Base-by-base conservation (phyloP, 2,113 vertebrate genomes). In the Saccopteryx bilineata region DNA sequence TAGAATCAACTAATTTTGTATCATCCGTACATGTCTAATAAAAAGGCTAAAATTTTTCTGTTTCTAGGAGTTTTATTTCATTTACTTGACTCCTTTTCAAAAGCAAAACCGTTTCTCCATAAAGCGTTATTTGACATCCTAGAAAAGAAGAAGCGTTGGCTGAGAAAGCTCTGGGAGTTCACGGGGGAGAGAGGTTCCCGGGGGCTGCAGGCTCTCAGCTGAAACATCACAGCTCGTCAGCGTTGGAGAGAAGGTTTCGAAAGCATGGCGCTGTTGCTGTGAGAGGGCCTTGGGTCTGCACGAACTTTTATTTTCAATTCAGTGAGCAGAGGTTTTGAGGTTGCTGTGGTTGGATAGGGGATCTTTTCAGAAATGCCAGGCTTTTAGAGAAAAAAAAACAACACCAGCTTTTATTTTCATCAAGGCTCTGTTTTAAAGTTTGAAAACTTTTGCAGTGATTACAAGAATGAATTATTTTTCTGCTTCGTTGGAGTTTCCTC, bases 341-440 rank as follows among this genome's bases (percentile, higher is more conserved):
- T 65, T 7, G 23, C 2, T 86, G 71, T 8, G 0, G 10, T 82
- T 82, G 81, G 52, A 93, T 26, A 96, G n/a, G 61, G 61, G 48
- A 95, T 58, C 96, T 92, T 95, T 96, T 93, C 91, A 96, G 85
- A 96, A 96, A 95, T 79, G 39, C 87, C 95, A 96, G 72, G 39
- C 92, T 96, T 91, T 94, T 58, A 52, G 82, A 7, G 0, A 19
- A 58, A 78, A 79, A 15, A 24, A 50, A 63, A 23, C 8, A 39
- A 39, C 39, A 8, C 21, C 54, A 76, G 60, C 61, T 79, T 96
- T 97, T 65, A 76, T 85, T 83, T 65, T 87, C 71, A 65, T 83
- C 81, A 79, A 90, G 68, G 1, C 31, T 79, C 23, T 0, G 18
- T 96, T 92, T 96, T 89, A 92, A 95, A 93, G 91, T 68, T 94